A percentile compares a stretch with the other conserved stretches of the same genome.
phyloP scores from a whole-genome alignment of 1,140 invertebrate genomes.

The Drosophila eugracilis region DNA sequence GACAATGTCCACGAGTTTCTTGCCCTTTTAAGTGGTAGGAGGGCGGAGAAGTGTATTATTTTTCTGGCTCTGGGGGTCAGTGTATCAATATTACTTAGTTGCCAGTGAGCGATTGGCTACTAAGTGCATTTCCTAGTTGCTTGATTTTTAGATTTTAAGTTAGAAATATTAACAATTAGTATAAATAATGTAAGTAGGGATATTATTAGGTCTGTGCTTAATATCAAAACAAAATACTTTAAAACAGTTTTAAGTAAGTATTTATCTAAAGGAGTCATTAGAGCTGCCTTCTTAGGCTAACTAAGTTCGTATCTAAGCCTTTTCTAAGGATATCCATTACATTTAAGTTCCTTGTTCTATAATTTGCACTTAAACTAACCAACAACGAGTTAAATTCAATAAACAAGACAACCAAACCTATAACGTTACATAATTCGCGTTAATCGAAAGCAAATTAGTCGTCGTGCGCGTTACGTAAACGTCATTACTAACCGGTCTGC shows the following conservation, averaged over 20 bases:
- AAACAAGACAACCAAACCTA: not conserved
- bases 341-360: not conserved
- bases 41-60: constrained; percentile 30
- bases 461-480: constrained; percentile 19
- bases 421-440: constrained; percentile 32
- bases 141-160: too few species aligned
- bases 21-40: not conserved
- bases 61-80: not conserved
- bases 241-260: too few species aligned
- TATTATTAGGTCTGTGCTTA: too few species aligned
- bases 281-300: too few species aligned
- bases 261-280: too few species aligned
- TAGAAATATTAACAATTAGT: too few species aligned
- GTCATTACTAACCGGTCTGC: constrained; percentile 58
- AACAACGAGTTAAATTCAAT: not conserved
- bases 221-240: too few species aligned
- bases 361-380: too few species aligned
- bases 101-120: too few species aligned
- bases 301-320: not conserved
- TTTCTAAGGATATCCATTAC: not conserved
- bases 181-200: too few species aligned
- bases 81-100: not conserved
- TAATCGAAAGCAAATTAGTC: constrained; percentile 30
- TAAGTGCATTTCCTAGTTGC: too few species aligned
- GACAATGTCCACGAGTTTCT: constrained; percentile 5